A percentile compares a stretch with the other conserved stretches of the same genome.
phyloP scores from a whole-genome alignment of 1,140 invertebrate species.

The Muscidifurax raptorellus region DNA sequence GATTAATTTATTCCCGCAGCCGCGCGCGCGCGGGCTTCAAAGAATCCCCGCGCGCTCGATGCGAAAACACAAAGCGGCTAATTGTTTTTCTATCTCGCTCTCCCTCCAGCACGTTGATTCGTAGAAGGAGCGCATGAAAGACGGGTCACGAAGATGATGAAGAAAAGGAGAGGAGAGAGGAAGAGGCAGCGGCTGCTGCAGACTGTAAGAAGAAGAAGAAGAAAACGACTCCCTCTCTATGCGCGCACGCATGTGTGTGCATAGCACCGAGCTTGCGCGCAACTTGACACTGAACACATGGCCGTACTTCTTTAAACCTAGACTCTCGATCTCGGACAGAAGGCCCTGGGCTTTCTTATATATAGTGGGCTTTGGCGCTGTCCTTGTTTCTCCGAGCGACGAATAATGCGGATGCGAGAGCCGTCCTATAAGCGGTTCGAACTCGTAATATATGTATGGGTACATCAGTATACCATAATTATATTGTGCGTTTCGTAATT shows the following conservation, averaged over 20 bases:
- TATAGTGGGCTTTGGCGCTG: background rate
- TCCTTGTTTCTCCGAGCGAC: background rate
- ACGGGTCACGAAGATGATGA: conserved; percentile 35
- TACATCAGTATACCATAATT: no score
- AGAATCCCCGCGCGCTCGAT: conserved; percentile 10
- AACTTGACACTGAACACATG: conserved; percentile 70
- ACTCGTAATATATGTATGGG: no score
- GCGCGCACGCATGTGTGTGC: background rate
- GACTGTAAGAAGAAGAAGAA: conserved; percentile 6
- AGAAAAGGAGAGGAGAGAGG: conserved; percentile 45
- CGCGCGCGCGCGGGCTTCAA: conserved; percentile 9
- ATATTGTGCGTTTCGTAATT: background rate
- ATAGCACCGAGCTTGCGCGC: conserved; percentile 55
- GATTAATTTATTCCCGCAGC: background rate
- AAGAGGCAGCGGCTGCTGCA: background rate
- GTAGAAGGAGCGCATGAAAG: conserved; percentile 47
- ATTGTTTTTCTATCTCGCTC: conserved; percentile 52
- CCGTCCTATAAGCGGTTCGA: no score
- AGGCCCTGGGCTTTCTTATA: background rate
- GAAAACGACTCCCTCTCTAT: background rate
- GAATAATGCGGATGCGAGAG: background rate
- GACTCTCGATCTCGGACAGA: background rate
- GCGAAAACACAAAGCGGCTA: conserved; percentile 27
- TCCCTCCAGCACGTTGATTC: conserved; percentile 32
- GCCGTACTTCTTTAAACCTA: conserved; percentile 62